Evolutionary conservation across 1,140 invertebrate genomes (phyloP).

Genomic region (Diuraphis noxia): DNA sequence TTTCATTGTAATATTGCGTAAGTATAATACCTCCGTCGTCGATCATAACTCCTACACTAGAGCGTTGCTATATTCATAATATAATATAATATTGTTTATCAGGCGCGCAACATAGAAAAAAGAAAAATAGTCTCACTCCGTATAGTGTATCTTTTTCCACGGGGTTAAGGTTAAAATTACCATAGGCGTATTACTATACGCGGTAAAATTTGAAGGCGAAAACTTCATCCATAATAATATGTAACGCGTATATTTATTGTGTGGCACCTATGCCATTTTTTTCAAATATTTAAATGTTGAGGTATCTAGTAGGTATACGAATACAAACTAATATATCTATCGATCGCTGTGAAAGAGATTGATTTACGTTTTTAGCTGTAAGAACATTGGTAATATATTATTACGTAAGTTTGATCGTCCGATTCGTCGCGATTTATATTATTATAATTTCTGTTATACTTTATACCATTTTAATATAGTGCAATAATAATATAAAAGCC

Average conservation of each 20-base stretch:
- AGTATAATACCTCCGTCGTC: not conserved
- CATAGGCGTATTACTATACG: not conserved
- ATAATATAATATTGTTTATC: not conserved
- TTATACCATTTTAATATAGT: not conserved
- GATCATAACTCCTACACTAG: not conserved
- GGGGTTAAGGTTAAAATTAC: constrained; percentile 11
- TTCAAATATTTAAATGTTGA: not conserved
- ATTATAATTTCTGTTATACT: no score
- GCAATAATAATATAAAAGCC: not conserved
- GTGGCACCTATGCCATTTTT: not conserved
- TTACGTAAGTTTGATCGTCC: not conserved
- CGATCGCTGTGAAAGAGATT: not conserved
- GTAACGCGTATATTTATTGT: not conserved
- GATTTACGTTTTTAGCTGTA: not conserved
- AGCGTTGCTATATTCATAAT: not conserved
- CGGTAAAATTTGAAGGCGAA: not conserved
- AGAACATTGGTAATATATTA: not conserved
- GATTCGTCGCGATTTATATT: not conserved
- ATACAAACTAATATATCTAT: not conserved
- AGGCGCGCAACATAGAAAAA: not conserved
- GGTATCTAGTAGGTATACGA: not conserved
- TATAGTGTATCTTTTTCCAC: not conserved
- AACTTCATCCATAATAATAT: not conserved
- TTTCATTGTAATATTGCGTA: not conserved
- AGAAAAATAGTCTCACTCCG: not conserved